These are phyloP conservation scores for Corbicula japonica DNA, from an alignment of 2,888 invertebrate genomes.

Conservation along the genomic window DNA sequence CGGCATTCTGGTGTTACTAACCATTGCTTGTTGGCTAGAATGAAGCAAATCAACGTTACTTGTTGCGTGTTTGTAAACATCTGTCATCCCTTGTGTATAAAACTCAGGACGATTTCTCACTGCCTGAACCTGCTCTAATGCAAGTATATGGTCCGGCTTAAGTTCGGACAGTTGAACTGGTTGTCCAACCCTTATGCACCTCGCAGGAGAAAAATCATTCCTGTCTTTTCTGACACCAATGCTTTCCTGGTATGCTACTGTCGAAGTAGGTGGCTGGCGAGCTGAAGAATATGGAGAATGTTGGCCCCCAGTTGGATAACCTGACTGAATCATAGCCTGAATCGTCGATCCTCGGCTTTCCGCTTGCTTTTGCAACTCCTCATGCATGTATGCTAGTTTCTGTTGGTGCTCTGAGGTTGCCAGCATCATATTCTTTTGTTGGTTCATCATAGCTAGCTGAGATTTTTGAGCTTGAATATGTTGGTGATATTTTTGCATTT, in stretches of 20 bases:
- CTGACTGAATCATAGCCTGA: neutral
- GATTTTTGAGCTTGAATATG: slow-evolving; percentile 43
- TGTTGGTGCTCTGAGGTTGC: slow-evolving; percentile 11
- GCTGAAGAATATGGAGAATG: slow-evolving; percentile 4
- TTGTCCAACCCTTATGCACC: slow-evolving; percentile 33
- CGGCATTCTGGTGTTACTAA: slow-evolving; percentile 19
- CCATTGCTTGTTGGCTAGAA: slow-evolving; percentile 10
- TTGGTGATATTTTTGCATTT: slow-evolving; percentile 48
- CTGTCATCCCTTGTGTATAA: slow-evolving; percentile 8
- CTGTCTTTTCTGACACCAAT: slow-evolving; percentile 21
- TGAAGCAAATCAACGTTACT: neutral
- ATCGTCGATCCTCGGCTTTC: slow-evolving; percentile 5
- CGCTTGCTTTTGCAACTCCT: slow-evolving; percentile 25
- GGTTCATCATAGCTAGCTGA: slow-evolving; percentile 10
- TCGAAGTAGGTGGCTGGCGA: slow-evolving; percentile 4
- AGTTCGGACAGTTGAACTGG: slow-evolving; percentile 51
- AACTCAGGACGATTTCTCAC: slow-evolving; percentile 24
- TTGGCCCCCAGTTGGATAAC: slow-evolving; percentile 18
- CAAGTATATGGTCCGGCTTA: slow-evolving; percentile 18
- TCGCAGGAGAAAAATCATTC: slow-evolving; percentile 9
- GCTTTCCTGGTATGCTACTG: slow-evolving; percentile 16
- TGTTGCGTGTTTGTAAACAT: neutral
- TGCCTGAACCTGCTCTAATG: slow-evolving; percentile 31
- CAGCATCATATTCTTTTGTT: slow-evolving; percentile 6
- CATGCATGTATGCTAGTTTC: slow-evolving; percentile 22